Evolutionary conservation across 2,113 vertebrate genomes (phyloP).

Genomic region (Xiphorhynchus elegans): DNA sequence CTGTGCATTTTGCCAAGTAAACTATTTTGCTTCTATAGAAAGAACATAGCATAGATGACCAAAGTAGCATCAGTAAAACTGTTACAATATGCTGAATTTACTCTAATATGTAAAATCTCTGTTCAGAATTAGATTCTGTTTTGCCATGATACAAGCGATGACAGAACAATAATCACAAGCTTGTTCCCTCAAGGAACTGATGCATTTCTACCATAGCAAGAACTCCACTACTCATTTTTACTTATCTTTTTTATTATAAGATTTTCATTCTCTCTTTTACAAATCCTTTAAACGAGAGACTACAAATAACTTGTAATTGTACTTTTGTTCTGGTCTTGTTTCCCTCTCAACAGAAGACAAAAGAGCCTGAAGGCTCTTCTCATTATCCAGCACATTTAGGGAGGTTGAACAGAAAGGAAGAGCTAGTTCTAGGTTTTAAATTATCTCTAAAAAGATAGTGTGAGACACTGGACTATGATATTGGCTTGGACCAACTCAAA

Average conservation of each 20-base stretch:
- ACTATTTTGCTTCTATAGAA: not conserved
- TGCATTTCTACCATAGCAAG: not conserved
- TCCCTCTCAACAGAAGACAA: not conserved
- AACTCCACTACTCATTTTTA: not conserved
- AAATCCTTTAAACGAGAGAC: slow-evolving; percentile 29
- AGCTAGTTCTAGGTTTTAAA: not conserved
- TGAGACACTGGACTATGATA: not conserved
- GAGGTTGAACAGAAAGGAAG: not conserved
- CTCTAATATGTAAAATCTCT: not conserved
- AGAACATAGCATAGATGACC: not conserved
- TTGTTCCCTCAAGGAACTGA: not conserved
- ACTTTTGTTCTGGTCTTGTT: not conserved
- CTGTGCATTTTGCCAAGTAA: not conserved
- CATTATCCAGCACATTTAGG: not conserved
- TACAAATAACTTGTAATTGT: not conserved
- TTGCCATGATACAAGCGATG: not conserved
- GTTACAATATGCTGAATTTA: not conserved
- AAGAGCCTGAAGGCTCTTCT: not conserved
- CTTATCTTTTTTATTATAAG: not conserved
- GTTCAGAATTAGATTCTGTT: not conserved
- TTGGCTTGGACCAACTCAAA: not conserved
- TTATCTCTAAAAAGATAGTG: not conserved
- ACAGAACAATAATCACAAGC: not conserved
- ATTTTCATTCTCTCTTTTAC: slow-evolving; percentile 23
- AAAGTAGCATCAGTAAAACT: not conserved